A percentile compares a stretch with the other conserved stretches of the same genome.
Conservation (phyloP, 2,888 invertebrate genomes). For the Thereva unica region DNA sequence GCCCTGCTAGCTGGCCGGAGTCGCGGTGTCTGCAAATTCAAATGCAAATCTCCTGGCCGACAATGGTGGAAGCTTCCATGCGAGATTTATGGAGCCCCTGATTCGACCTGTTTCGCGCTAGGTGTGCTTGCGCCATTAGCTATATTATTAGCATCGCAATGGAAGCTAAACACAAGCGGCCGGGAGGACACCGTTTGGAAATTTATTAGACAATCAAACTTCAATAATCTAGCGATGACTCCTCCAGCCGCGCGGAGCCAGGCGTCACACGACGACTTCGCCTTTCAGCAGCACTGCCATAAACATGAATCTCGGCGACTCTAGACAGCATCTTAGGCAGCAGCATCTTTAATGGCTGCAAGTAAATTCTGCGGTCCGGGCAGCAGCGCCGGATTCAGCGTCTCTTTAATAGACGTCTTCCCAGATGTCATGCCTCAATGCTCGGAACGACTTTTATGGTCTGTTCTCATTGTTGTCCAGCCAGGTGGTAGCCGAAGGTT, state of each 20-base stretch:
- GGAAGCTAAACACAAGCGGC: conserved; percentile 11
- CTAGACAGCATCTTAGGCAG: background rate
- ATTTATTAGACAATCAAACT: conserved; percentile 23
- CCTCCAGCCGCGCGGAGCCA: background rate
- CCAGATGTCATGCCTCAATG: background rate
- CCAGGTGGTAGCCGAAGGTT: conserved; percentile 9
- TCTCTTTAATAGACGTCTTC: background rate
- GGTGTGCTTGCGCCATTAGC: background rate
- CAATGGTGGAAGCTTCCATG: conserved; percentile 19
- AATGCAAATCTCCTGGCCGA: conserved; percentile 23
- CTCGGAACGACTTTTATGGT: conserved; percentile 12
- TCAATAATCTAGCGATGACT: conserved; percentile 11
- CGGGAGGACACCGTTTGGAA: conserved; percentile 16
- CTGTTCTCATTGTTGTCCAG: conserved; percentile 6
- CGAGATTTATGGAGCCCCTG: conserved; percentile 26
- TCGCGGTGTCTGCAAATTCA: conserved; percentile 27
- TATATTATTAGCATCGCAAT: background rate
- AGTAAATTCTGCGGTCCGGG: background rate
- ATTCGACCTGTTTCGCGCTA: conserved; percentile 5
- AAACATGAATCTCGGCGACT: too few relatives aligned
- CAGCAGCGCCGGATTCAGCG: background rate
- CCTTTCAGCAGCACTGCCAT: too few relatives aligned
- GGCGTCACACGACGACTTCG: too few relatives aligned
- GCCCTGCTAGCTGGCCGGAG: background rate
- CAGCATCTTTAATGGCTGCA: background rate